These are phyloP conservation scores for Ophraella communa DNA, from an alignment of 2,888 invertebrate genomes.

Conservation along the genomic window DNA sequence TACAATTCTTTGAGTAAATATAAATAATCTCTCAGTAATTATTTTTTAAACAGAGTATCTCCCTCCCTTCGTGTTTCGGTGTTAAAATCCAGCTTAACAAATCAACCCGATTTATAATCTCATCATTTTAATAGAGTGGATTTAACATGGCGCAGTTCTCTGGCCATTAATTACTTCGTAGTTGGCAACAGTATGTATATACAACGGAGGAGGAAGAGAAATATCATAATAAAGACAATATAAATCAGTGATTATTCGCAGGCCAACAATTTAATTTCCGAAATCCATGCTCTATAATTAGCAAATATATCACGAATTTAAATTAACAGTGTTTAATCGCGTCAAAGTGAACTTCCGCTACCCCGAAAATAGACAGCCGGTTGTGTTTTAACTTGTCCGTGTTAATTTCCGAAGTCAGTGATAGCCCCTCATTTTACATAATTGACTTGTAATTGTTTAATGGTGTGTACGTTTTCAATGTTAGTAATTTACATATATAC, in stretches of 20 bases:
- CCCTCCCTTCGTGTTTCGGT: conserved; percentile 7
- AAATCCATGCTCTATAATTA: conserved; percentile 55
- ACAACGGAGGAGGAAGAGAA: conserved; percentile 15
- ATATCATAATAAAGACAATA: conserved; percentile 41
- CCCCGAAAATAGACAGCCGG: conserved; percentile 44
- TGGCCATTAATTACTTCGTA: conserved; percentile 37
- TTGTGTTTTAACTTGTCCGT: conserved; percentile 58
- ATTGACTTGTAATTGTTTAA: conserved; percentile 61
- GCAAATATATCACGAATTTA: conserved; percentile 59
- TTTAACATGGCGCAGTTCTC: conserved; percentile 25
- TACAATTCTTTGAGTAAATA: too few relatives aligned
- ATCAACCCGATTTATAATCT: conserved; percentile 24
- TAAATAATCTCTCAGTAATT: too few relatives aligned
- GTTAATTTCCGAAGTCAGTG: conserved; percentile 60
- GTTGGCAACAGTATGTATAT: conserved; percentile 31
- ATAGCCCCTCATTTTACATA: conserved; percentile 59
- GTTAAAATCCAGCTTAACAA: conserved; percentile 22
- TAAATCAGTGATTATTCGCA: conserved; percentile 52
- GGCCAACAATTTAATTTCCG: conserved; percentile 56
- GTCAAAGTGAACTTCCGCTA: conserved; percentile 49
- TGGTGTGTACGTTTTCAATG: conserved; percentile 59
- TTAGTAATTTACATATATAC: conserved; percentile 58
- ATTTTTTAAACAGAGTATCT: too few relatives aligned
- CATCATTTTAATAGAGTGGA: conserved; percentile 24
- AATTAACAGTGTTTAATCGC: conserved; percentile 55